phyloP scores from a whole-genome alignment of 2,797 vertebrate species.

The Bryconaethiops microstoma region DNA sequence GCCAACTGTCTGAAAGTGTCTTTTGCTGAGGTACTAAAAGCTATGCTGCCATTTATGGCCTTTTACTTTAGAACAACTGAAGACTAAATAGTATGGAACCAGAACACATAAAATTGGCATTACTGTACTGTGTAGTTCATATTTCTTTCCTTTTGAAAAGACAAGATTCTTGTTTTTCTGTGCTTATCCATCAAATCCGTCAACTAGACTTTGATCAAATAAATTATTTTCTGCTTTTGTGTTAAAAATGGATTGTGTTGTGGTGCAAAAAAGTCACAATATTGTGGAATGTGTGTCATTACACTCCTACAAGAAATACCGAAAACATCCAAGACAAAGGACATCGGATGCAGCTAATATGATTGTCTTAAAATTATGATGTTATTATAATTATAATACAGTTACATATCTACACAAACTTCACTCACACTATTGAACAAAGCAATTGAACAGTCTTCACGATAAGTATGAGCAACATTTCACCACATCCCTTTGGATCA shows the following conservation, averaged over 20 bases:
- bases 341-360: neutral
- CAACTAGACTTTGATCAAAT: too few species aligned
- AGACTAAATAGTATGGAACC: too few species aligned
- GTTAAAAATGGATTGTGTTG: too few species aligned
- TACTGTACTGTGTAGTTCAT: neutral
- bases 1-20: neutral
- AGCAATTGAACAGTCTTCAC: neutral
- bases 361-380: neutral
- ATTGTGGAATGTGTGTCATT: too few species aligned
- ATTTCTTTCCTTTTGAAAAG: too few species aligned
- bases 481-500: neutral
- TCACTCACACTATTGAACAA: neutral
- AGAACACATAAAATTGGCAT: neutral
- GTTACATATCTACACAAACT: neutral
- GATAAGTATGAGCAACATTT: constrained; percentile 3
- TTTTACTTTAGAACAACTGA: too few species aligned
- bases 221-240: too few species aligned
- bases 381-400: neutral
- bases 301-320: too few species aligned
- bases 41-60: neutral
- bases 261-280: too few species aligned
- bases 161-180: too few species aligned
- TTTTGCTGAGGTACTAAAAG: neutral
- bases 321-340: too few species aligned
- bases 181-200: too few species aligned